Conservation (phyloP, 2,888 invertebrate genomes). For the Argyresthia albistria region DNA sequence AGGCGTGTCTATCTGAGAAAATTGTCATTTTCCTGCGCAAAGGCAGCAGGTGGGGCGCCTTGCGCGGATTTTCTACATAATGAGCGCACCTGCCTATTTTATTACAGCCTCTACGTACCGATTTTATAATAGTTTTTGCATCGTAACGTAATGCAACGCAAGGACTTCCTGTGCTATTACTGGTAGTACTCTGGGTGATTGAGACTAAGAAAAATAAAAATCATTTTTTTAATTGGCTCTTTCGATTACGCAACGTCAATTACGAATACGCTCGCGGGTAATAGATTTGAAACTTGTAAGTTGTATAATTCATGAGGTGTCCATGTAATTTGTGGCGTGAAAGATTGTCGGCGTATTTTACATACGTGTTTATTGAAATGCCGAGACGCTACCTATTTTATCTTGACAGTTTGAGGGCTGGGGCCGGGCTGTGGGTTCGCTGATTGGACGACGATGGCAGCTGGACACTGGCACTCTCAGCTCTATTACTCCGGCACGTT, state of each 20-base stretch:
- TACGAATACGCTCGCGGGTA: neutral
- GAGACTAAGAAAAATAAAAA: neutral
- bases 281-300: neutral
- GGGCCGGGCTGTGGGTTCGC: conserved; percentile 1
- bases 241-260: too few species aligned
- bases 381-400: neutral
- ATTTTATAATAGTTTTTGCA: conserved; percentile 37
- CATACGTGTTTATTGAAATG: neutral
- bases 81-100: conserved; percentile 27
- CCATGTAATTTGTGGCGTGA: neutral
- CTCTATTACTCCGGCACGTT: conserved; percentile 31
- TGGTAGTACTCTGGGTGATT: neutral
- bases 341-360: neutral
- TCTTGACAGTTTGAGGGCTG: neutral
- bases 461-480: conserved; percentile 23
- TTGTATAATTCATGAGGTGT: conserved; percentile 8
- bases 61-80: conserved; percentile 41
- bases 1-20: conserved; percentile 25
- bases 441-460: conserved; percentile 40
- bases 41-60: conserved; percentile 33
- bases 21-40: conserved; percentile 44
- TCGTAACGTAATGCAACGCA: conserved; percentile 20
- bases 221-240: too few species aligned
- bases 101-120: conserved; percentile 11
- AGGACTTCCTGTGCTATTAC: conserved; percentile 27